Conservation (phyloP, 2,888 invertebrate genomes). For the Macaria liturata region DNA sequence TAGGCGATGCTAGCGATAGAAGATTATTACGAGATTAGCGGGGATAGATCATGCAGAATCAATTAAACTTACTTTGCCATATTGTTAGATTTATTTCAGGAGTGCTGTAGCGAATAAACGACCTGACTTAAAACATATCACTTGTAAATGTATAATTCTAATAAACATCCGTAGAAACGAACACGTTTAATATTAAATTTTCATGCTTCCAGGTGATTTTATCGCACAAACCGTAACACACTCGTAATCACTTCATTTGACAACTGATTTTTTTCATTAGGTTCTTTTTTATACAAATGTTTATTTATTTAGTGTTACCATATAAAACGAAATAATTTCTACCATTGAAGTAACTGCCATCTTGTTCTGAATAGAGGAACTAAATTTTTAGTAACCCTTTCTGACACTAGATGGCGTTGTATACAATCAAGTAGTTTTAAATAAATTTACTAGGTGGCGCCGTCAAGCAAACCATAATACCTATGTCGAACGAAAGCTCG, state of each 20-base stretch:
- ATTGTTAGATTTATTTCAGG: slow-evolving; percentile 41
- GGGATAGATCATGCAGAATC: slow-evolving; percentile 28
- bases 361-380: too few species aligned
- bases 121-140: slow-evolving; percentile 49
- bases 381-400: too few species aligned
- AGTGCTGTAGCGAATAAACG: slow-evolving; percentile 31
- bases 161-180: slow-evolving; percentile 9
- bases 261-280: slow-evolving; percentile 8
- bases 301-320: too few species aligned
- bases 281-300: too few species aligned
- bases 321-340: too few species aligned
- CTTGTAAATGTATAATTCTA: slow-evolving; percentile 4
- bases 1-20: slow-evolving; percentile 23
- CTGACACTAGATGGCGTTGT: too few species aligned
- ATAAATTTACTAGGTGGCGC: too few species aligned
- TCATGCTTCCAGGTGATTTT: slow-evolving; percentile 21
- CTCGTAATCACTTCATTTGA: slow-evolving; percentile 10
- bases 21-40: slow-evolving; percentile 7
- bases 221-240: slow-evolving; percentile 11
- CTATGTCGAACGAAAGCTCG: too few species aligned
- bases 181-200: slow-evolving; percentile 18
- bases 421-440: too few species aligned
- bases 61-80: slow-evolving; percentile 74
- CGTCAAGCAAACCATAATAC: too few species aligned
- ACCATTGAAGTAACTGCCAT: too few species aligned